Conservation (phyloP, 1,140 invertebrate species). For the Saccostrea cuccullata region DNA sequence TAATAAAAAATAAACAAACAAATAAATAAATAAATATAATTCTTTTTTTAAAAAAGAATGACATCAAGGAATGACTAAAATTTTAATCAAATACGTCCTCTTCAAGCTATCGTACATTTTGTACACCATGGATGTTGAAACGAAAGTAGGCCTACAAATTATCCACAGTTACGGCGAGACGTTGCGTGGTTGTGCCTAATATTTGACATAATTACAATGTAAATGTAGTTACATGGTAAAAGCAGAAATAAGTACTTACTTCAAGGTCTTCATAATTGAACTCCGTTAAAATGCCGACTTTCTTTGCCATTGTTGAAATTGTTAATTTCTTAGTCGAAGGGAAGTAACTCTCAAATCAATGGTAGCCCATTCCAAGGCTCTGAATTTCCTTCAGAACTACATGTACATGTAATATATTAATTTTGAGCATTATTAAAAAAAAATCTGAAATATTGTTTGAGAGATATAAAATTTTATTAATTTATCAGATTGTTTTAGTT, state of each 20-base stretch:
- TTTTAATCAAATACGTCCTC: background rate
- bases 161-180: background rate
- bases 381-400: too few relatives aligned
- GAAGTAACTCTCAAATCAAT: background rate
- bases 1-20: too few relatives aligned
- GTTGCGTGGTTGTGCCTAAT: background rate
- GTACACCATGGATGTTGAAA: background rate
- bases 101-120: background rate
- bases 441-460: too few relatives aligned
- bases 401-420: too few relatives aligned
- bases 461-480: too few relatives aligned
- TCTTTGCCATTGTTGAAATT: conserved; percentile 25
- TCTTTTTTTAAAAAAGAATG: too few relatives aligned
- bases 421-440: too few relatives aligned
- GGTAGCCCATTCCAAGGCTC: too few relatives aligned
- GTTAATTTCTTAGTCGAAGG: conserved; percentile 9
- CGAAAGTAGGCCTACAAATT: background rate
- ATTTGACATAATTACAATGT: background rate
- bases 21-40: too few relatives aligned
- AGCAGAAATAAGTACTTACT: conserved; percentile 38
- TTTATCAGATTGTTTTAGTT: too few relatives aligned
- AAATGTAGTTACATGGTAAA: background rate
- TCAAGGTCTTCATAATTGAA: conserved; percentile 67
- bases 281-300: conserved; percentile 61
- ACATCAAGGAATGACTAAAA: too few relatives aligned